Percentiles rank a stretch among this genome's conserved stretches.
Evolutionary conservation across 92 coral and sea anemone species (phyloP).

Genomic region (Phymanthus crucifer): DNA sequence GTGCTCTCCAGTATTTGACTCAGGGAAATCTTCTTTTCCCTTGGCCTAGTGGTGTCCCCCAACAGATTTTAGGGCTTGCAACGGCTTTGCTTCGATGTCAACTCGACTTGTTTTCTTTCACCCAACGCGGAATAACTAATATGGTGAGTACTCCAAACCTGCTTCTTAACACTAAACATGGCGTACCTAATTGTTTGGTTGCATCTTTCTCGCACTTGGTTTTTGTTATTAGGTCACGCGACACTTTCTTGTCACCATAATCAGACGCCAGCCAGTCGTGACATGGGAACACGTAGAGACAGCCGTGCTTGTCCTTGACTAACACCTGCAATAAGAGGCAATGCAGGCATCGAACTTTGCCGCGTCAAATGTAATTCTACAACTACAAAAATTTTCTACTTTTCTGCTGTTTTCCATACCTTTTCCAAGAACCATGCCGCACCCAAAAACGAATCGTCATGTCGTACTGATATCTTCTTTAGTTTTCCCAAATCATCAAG

Average conservation of each 20-base stretch:
- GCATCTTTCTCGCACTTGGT: constrained; percentile 23
- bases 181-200: constrained; percentile 7
- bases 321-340: constrained; percentile 54
- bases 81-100: too few relatives aligned
- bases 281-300: constrained; percentile 71
- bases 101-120: too few relatives aligned
- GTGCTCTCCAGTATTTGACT: too few relatives aligned
- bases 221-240: constrained; percentile 66
- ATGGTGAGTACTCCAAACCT: too few relatives aligned
- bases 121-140: too few relatives aligned
- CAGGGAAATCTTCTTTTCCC: too few relatives aligned
- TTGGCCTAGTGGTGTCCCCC: too few relatives aligned
- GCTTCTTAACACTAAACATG: background rate
- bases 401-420: constrained; percentile 39
- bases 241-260: constrained; percentile 74
- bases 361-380: too few relatives aligned
- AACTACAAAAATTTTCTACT: too few relatives aligned
- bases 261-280: constrained; percentile 92
- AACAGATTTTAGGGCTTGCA: too few relatives aligned
- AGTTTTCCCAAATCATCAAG: constrained; percentile 69
- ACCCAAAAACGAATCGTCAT: constrained; percentile 94
- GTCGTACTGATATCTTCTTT: constrained; percentile 71
- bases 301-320: constrained; percentile 60
- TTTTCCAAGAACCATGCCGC: constrained; percentile 95
- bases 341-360: too few relatives aligned